Percentiles rank a stretch among this genome's conserved stretches.
Conservation (phyloP, 2,888 invertebrate genomes). For the Lycophotia porphyrea region DNA sequence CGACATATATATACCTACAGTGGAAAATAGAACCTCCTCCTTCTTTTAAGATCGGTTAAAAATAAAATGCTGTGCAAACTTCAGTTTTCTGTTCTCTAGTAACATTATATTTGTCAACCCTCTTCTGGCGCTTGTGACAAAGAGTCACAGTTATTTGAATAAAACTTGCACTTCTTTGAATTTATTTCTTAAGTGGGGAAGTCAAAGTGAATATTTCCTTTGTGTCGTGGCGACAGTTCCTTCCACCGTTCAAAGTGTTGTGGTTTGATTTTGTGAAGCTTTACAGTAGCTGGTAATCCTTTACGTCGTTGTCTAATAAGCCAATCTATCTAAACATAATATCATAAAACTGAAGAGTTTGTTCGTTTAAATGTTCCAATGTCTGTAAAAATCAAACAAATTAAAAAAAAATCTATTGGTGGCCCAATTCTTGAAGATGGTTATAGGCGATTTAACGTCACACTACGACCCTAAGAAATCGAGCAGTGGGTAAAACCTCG, state of each 20-base stretch:
- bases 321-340: neutral
- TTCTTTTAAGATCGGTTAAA: no score
- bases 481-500: neutral
- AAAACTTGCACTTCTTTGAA: conserved; percentile 24
- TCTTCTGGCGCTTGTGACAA: conserved; percentile 1
- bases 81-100: conserved; percentile 5
- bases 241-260: neutral
- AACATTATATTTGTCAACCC: conserved; percentile 28
- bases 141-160: conserved; percentile 32
- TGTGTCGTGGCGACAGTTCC: neutral
- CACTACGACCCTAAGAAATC: neutral
- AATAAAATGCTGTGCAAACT: no score
- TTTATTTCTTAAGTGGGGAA: neutral
- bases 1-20: no score
- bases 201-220: neutral
- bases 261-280: conserved; percentile 6
- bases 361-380: neutral
- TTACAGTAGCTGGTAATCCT: neutral
- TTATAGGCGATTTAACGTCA: neutral
- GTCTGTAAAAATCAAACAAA: neutral
- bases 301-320: neutral
- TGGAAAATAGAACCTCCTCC: no score
- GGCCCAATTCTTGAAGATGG: neutral
- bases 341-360: neutral
- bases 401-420: neutral